Evolutionary conservation across 2,113 vertebrate species (phyloP).

Genomic region (Chloroceryle aenea): DNA sequence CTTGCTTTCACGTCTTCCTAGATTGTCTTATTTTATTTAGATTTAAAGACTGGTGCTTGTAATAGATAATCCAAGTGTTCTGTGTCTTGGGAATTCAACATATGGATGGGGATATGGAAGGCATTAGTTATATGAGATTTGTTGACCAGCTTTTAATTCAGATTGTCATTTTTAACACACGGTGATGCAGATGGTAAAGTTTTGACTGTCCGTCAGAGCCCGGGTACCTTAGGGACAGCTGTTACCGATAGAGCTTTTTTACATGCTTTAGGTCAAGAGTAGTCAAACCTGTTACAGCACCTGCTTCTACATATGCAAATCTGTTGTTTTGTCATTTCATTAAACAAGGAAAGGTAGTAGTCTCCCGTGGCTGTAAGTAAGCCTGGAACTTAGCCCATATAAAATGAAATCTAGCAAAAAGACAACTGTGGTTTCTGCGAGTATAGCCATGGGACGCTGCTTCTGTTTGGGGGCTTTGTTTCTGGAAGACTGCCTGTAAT

Average conservation of each 20-base stretch:
- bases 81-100: conserved; percentile 70
- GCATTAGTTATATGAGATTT: conserved; percentile 85
- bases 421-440: conserved; percentile 74
- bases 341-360: conserved; percentile 80
- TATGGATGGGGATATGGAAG: conserved; percentile 79
- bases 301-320: conserved; percentile 94
- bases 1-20: background rate
- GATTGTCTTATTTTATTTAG: background rate
- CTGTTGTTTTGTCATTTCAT: conserved; percentile 95
- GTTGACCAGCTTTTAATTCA: conserved; percentile 88
- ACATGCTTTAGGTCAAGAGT: conserved; percentile 86
- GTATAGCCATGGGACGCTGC: conserved; percentile 71
- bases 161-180: conserved; percentile 89
- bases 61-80: conserved; percentile 24
- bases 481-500: conserved; percentile 80
- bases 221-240: conserved; percentile 87
- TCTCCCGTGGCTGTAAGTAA: conserved; percentile 86
- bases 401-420: conserved; percentile 77
- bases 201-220: conserved; percentile 86
- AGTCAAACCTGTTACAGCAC: conserved; percentile 95
- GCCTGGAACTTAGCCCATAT: conserved; percentile 80
- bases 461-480: conserved; percentile 79
- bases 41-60: conserved; percentile 23
- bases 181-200: conserved; percentile 87
- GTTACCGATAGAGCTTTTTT: conserved; percentile 87